phyloP scores from a whole-genome alignment of 2,113 vertebrate genomes.

The Python bivittatus region DNA sequence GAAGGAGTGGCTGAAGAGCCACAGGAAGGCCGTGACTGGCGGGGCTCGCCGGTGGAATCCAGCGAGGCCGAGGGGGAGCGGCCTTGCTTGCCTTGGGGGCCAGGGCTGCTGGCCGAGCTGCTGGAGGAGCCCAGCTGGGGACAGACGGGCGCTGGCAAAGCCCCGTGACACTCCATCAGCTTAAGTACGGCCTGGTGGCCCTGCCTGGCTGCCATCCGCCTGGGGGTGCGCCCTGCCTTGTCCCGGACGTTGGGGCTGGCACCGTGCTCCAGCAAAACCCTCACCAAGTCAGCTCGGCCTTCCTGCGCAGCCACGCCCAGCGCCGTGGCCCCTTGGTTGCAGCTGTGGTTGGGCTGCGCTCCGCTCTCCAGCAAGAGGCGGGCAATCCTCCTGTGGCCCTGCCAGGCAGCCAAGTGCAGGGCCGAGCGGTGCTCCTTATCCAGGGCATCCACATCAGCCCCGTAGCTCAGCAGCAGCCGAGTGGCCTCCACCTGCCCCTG shows the following conservation, averaged over 20 bases:
- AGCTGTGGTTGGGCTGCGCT: slow-evolving; percentile 68
- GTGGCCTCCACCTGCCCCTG: slow-evolving; percentile 70
- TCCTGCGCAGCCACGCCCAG: slow-evolving; percentile 80
- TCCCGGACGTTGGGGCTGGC: slow-evolving; percentile 76
- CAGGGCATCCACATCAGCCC: slow-evolving; percentile 74
- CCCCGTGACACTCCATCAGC: slow-evolving; percentile 74
- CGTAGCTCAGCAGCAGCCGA: slow-evolving; percentile 70
- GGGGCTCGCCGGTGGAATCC: slow-evolving; percentile 65
- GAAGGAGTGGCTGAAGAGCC: slow-evolving; percentile 63
- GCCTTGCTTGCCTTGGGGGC: not conserved
- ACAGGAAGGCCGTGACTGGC: slow-evolving; percentile 49
- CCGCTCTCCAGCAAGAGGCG: slow-evolving; percentile 64
- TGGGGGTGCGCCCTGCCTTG: slow-evolving; percentile 74
- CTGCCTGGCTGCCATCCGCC: slow-evolving; percentile 75
- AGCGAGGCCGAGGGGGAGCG: slow-evolving; percentile 68
- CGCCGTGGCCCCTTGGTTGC: slow-evolving; percentile 77
- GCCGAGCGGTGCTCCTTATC: slow-evolving; percentile 75
- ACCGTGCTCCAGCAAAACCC: slow-evolving; percentile 73
- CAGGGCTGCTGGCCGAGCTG: slow-evolving; percentile 44
- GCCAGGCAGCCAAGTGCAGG: slow-evolving; percentile 80
- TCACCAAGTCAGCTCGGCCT: slow-evolving; percentile 73
- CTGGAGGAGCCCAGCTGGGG: slow-evolving; percentile 40
- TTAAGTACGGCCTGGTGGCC: slow-evolving; percentile 70
- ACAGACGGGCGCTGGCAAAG: slow-evolving; percentile 63
- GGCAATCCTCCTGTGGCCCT: slow-evolving; percentile 69